phyloP scores from a whole-genome alignment of 92 coral and sea anemone genomes.

The Parazoanthus swiftii region DNA sequence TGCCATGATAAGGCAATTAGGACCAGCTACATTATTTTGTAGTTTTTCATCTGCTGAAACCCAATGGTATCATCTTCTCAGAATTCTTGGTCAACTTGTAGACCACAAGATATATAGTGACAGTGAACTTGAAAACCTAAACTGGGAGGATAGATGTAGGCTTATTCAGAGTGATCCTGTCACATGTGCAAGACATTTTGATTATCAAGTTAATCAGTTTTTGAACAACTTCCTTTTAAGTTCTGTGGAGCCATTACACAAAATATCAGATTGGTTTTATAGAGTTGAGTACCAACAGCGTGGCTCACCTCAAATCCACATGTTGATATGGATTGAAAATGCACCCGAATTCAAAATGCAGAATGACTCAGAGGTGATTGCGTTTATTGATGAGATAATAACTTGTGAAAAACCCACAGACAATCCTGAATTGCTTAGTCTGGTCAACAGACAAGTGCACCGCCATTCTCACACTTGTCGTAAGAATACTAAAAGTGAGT shows the following conservation, averaged over 20 bases:
- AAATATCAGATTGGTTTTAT: neutral
- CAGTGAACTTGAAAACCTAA: conserved; percentile 28
- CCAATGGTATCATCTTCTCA: neutral
- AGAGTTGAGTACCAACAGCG: no score
- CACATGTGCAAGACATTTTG: no score
- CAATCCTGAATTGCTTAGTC: conserved; percentile 3
- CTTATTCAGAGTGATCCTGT: neutral
- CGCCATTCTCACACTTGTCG: conserved; percentile 30
- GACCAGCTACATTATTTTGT: no score
- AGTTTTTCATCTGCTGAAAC: no score
- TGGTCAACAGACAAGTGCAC: neutral
- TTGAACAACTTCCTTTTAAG: neutral
- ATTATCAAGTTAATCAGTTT: neutral
- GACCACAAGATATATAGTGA: conserved; percentile 32
- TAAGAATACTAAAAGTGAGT: conserved; percentile 9
- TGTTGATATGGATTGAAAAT: conserved; percentile 39
- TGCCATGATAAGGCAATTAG: no score
- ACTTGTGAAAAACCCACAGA: neutral
- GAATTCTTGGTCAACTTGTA: neutral
- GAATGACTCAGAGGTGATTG: conserved; percentile 19
- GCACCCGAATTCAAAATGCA: conserved; percentile 36
- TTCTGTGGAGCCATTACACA: neutral
- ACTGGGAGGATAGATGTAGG: conserved; percentile 29
- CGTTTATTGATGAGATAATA: conserved; percentile 35
- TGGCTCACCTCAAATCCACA: neutral